Base-by-base conservation (phyloP, 2,888 invertebrate species). In the Petrolisthes cinctipes region DNA sequence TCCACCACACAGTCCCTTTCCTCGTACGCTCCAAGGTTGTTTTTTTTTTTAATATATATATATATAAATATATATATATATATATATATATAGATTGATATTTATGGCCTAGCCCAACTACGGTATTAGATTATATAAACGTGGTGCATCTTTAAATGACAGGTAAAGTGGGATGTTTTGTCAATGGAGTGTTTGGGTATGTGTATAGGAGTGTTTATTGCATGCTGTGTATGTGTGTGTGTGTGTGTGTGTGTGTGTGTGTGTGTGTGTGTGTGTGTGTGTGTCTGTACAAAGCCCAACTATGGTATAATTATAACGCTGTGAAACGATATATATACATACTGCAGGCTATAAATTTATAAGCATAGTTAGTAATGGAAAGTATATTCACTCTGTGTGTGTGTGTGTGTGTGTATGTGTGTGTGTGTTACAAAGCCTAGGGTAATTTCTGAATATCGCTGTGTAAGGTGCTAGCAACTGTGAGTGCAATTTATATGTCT, bases 21-120 rank as follows among this genome's bases (percentile, higher is more conserved):
- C 73, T n/a, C 20, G 11, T 71, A 5, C 17, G 17, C 20, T n/a
- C 71, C 14, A n/a, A 68, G 71, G 6, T 51, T 5, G 53, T 61
- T 14, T n/a, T 82, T 68, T 37, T 51, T 66, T 11, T 51, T 56
- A 51, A 66, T 68, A 66, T 2, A 23, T 20, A 82, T 66, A 82
- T 56, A 82, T 66, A 82, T 82, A 1, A 61, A 66, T 4, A 82
- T 4, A 83, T 73, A 56, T 56, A 57, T 81, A 81, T 81, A 81
- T 81, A 81, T 57, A 81, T 81, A 81, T 81, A 81, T 81, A 81
- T 81, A 56, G 53, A 68, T 68, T 61, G 61, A 9, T 9, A 14
- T 6, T 6, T 61, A 6, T 61, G 7, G 61, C 61, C 61, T 61
- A 61, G 61, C 61, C 61, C 61, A 61, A 61, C 61, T 61, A 61